phyloP scores from a whole-genome alignment of 1,140 invertebrate genomes.

The Drosophila equinoxialis region DNA sequence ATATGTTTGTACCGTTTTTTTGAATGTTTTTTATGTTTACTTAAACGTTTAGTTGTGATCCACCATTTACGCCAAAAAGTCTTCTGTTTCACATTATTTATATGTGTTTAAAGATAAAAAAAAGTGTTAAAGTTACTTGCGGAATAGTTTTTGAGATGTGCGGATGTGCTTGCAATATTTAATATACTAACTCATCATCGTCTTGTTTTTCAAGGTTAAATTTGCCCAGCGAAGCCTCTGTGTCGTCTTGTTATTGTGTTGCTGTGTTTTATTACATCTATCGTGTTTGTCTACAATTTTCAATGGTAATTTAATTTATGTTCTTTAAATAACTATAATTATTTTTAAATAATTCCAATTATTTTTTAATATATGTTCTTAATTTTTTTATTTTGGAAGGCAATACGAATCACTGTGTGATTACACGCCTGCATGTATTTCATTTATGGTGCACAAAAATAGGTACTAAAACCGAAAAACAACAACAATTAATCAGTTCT shows the following conservation, averaged over 20 bases:
- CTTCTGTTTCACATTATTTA: constrained; percentile 2
- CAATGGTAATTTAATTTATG: no score
- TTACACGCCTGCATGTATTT: constrained; percentile 1
- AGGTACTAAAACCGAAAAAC: constrained; percentile 5
- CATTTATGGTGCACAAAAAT: constrained; percentile 5
- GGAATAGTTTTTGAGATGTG: no score
- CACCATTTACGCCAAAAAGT: neutral
- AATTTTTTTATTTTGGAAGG: constrained; percentile 2
- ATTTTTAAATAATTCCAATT: constrained; percentile 1
- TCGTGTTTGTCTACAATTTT: constrained; percentile 2
- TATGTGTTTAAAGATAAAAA: neutral
- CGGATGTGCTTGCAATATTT: neutral
- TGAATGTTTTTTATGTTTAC: no score
- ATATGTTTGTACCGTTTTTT: no score
- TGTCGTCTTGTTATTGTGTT: constrained; percentile 1
- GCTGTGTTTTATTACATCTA: constrained; percentile 4
- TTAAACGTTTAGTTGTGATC: no score
- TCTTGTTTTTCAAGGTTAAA: constrained; percentile 5
- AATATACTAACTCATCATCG: constrained; percentile 4
- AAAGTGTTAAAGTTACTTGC: constrained; percentile 5
- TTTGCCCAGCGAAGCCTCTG: neutral
- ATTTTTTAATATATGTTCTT: constrained; percentile 4
- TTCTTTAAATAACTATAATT: neutral
- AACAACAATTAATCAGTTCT: constrained; percentile 6
- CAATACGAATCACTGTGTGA: constrained; percentile 1